Evolutionary conservation across 1,140 invertebrate genomes (phyloP).

Genomic region (Arion vulgaris): DNA sequence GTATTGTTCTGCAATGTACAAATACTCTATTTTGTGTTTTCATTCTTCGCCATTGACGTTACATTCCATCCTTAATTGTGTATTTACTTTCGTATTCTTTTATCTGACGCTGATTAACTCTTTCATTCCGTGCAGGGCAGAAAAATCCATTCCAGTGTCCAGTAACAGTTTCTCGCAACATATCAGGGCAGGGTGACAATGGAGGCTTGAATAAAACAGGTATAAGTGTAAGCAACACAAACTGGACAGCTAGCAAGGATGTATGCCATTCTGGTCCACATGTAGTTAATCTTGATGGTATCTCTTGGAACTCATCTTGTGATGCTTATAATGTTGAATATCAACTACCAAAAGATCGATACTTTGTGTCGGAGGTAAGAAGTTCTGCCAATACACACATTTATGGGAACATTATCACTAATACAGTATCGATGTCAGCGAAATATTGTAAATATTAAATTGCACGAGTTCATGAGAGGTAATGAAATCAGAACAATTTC

Average conservation of each 20-base stretch:
- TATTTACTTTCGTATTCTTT: no score
- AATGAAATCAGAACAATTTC: no score
- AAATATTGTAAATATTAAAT: no score
- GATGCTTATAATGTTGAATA: neutral
- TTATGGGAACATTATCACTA: no score
- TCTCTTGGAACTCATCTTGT: neutral
- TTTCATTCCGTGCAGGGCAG: neutral
- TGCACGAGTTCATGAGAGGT: no score
- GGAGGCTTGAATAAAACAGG: neutral
- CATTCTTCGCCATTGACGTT: no score
- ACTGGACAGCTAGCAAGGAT: neutral
- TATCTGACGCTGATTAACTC: no score
- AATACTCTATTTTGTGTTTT: no score
- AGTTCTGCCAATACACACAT: no score
- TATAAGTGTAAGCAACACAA: neutral
- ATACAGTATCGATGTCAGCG: no score
- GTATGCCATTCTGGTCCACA: neutral
- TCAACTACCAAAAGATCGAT: slow-evolving; percentile 10
- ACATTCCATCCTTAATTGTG: no score
- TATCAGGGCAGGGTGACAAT: neutral
- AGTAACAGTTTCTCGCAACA: neutral
- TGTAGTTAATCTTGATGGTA: neutral
- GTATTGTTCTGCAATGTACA: no score
- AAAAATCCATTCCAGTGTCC: slow-evolving; percentile 1
- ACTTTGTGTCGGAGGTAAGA: neutral